Evolutionary conservation across 2,888 invertebrate species (phyloP).

Genomic region (Nudaria mundana): DNA sequence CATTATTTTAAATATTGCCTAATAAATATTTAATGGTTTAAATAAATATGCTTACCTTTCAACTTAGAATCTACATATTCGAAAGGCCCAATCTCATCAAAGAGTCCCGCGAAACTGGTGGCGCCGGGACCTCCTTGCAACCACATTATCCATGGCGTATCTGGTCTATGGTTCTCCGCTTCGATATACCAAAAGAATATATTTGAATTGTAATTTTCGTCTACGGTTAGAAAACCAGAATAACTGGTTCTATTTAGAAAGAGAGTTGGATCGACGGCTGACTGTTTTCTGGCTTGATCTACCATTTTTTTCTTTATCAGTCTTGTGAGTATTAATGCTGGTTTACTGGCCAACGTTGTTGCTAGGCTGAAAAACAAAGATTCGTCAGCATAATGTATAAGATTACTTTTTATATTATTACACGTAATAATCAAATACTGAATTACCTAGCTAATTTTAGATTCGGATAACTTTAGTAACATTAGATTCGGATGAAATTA

Average conservation of each 20-base stretch:
- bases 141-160: slow-evolving; percentile 89
- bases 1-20: no score
- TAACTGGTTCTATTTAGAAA: slow-evolving; percentile 68
- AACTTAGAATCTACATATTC: slow-evolving; percentile 34
- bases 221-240: slow-evolving; percentile 83
- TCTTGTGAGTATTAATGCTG: slow-evolving; percentile 53
- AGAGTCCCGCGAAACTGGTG: slow-evolving; percentile 77
- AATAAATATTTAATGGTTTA: no score
- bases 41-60: slow-evolving; percentile 45
- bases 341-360: slow-evolving; percentile 26
- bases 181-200: slow-evolving; percentile 94
- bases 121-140: slow-evolving; percentile 93
- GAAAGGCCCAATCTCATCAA: slow-evolving; percentile 68
- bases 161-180: slow-evolving; percentile 47
- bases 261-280: slow-evolving; percentile 47
- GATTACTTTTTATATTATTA: not conserved
- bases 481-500: no score
- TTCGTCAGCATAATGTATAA: not conserved
- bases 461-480: no score
- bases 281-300: slow-evolving; percentile 45
- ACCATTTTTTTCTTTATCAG: slow-evolving; percentile 46
- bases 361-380: slow-evolving; percentile 33
- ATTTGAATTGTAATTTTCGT: slow-evolving; percentile 86
- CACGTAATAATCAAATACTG: no score
- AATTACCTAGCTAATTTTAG: no score